Evolutionary conservation across 1,140 invertebrate genomes (phyloP).

Genomic region (Triops cancriformis): DNA sequence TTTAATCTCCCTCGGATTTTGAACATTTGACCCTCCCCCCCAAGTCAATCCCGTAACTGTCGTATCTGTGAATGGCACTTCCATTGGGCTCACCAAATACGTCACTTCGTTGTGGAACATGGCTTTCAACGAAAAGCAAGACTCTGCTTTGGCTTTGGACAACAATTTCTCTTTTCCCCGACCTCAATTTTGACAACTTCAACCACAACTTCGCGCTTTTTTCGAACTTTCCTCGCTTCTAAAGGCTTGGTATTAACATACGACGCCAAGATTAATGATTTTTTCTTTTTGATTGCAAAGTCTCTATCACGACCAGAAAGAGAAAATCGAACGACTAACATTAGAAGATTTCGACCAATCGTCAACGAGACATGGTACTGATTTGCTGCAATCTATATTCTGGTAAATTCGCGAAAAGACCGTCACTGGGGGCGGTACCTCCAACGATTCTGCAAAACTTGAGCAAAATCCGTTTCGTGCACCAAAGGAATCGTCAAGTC

Average conservation of each 20-base stretch:
- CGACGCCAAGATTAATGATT: constrained; percentile 5
- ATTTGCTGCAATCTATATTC: constrained; percentile 53
- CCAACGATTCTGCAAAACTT: not conserved
- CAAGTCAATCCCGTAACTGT: constrained; percentile 21
- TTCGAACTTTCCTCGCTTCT: too few species aligned
- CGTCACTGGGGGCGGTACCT: constrained; percentile 36
- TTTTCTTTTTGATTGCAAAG: constrained; percentile 17
- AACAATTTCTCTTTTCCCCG: constrained; percentile 18
- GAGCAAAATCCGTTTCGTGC: not conserved
- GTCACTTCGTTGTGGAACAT: constrained; percentile 20
- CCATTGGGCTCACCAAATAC: constrained; percentile 24
- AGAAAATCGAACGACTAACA: constrained; percentile 51
- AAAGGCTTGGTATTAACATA: constrained; percentile 29
- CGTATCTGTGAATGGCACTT: constrained; percentile 21
- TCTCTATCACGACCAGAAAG: constrained; percentile 33
- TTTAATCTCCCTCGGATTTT: not conserved
- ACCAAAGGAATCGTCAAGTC: not conserved
- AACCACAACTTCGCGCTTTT: constrained; percentile 14
- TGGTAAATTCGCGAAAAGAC: constrained; percentile 54
- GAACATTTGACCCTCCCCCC: not conserved
- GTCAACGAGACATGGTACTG: constrained; percentile 52
- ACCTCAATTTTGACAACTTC: not conserved
- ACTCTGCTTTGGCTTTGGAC: not conserved
- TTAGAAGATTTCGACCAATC: constrained; percentile 56
- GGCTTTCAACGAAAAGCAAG: constrained; percentile 20